Percentiles rank a stretch among this genome's conserved stretches.
phyloP scores from a whole-genome alignment of 2,888 invertebrate species.

The Xestia rhomboidea region DNA sequence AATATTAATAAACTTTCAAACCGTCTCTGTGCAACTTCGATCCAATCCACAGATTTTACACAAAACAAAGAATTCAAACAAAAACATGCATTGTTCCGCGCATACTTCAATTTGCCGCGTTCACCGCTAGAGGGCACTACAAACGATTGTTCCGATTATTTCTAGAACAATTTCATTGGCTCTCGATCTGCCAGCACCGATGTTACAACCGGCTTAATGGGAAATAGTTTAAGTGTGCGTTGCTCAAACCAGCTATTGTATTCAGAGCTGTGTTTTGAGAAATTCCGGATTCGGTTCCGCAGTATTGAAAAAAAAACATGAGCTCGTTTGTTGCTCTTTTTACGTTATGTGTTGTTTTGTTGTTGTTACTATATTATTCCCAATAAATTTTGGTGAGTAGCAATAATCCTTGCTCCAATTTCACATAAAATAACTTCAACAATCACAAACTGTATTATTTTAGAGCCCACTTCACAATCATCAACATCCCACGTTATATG shows the following conservation, averaged over 20 bases:
- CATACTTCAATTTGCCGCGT: conserved; percentile 60
- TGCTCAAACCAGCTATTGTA: conserved; percentile 44
- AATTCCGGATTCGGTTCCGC: conserved; percentile 25
- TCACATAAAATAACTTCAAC: not conserved
- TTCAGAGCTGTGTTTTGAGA: conserved; percentile 43
- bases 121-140: conserved; percentile 59
- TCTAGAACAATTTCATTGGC: conserved; percentile 70
- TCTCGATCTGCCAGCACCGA: conserved; percentile 64
- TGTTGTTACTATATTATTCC: not conserved
- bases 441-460: conserved; percentile 9
- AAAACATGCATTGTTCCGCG: conserved; percentile 48
- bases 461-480: conserved; percentile 9
- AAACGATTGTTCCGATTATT: conserved; percentile 70
- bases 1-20: conserved; percentile 22
- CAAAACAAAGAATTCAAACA: conserved; percentile 50
- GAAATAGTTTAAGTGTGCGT: conserved; percentile 62
- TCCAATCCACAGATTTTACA: conserved; percentile 36
- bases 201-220: conserved; percentile 63
- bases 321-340: conserved; percentile 4
- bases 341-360: not conserved
- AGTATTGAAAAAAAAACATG: conserved; percentile 25
- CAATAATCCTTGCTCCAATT: not conserved
- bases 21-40: conserved; percentile 27
- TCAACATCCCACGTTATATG: conserved; percentile 6
- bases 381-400: not conserved